phyloP scores from a whole-genome alignment of 1,140 invertebrate species.

The Drosophila sp. region DNA sequence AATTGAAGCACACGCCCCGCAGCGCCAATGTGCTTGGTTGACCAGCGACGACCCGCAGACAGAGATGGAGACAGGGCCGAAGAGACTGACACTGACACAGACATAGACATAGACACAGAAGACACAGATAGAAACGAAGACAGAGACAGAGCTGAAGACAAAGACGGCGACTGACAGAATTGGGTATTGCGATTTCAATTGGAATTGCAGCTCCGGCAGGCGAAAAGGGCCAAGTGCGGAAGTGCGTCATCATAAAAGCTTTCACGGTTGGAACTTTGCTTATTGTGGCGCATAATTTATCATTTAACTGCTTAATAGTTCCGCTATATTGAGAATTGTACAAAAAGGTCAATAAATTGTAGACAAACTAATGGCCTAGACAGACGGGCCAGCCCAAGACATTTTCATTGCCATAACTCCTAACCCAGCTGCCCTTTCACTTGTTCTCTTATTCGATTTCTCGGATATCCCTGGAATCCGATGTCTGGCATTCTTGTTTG shows the following conservation, averaged over 20 bases:
- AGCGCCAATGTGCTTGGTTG: slow-evolving; percentile 53
- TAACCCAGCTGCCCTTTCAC: no score
- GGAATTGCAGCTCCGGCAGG: slow-evolving; percentile 4
- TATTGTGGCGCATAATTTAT: slow-evolving; percentile 82
- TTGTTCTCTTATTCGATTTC: not conserved
- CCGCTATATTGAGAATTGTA: slow-evolving; percentile 75
- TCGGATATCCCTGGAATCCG: not conserved
- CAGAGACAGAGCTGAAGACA: slow-evolving; percentile 5
- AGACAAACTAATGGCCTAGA: slow-evolving; percentile 48
- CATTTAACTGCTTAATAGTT: slow-evolving; percentile 83
- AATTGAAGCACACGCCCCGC: slow-evolving; percentile 79
- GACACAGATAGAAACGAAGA: no score
- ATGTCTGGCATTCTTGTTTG: slow-evolving; percentile 35
- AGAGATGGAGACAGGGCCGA: no score
- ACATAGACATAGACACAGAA: no score
- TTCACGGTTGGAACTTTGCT: slow-evolving; percentile 67
- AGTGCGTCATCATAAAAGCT: slow-evolving; percentile 83
- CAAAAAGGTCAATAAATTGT: slow-evolving; percentile 64
- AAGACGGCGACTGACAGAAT: slow-evolving; percentile 33
- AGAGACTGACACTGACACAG: slow-evolving; percentile 34
- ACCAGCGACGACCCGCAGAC: slow-evolving; percentile 40
- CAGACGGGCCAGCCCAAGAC: slow-evolving; percentile 3
- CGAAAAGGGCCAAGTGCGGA: slow-evolving; percentile 42
- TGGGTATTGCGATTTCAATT: slow-evolving; percentile 32
- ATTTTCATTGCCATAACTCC: no score